Percentiles rank a stretch among this genome's conserved stretches.
These are phyloP conservation scores for Parauchenoglanis punctatus DNA, from an alignment of 2,797 vertebrate species.

Conservation along the genomic window DNA sequence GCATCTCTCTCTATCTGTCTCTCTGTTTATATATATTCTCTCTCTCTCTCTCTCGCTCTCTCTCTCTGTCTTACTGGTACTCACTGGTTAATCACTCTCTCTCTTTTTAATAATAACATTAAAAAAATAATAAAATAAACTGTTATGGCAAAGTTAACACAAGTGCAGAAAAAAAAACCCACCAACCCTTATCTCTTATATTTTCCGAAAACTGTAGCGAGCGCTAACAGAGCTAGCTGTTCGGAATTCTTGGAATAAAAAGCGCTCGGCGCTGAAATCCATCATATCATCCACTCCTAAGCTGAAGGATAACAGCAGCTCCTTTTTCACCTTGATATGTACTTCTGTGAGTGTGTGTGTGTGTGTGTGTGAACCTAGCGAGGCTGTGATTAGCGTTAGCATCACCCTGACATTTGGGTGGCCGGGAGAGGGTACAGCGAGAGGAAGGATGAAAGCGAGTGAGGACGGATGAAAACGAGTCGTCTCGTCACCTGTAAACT, in stretches of 20 bases:
- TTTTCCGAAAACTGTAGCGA: neutral
- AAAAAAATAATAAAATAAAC: neutral
- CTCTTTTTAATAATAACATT: neutral
- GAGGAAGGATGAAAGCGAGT: slow-evolving; percentile 69
- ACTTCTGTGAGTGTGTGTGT: slow-evolving; percentile 5
- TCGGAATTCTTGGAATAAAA: neutral
- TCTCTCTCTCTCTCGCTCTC: neutral
- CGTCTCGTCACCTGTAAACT: slow-evolving; percentile 67
- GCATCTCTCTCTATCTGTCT: neutral
- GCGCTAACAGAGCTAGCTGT: neutral
- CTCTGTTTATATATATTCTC: too few species aligned
- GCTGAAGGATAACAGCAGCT: slow-evolving; percentile 29
- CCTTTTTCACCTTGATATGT: slow-evolving; percentile 26
- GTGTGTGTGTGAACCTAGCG: neutral
- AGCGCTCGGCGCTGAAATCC: neutral
- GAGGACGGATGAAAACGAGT: slow-evolving; percentile 55
- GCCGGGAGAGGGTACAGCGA: slow-evolving; percentile 30
- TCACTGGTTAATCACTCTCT: too few species aligned
- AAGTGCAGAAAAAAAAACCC: neutral
- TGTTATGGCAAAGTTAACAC: neutral
- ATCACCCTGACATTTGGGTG: slow-evolving; percentile 30
- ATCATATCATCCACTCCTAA: neutral
- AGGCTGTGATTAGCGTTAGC: slow-evolving; percentile 33
- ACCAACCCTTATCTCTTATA: neutral
- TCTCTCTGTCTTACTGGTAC: neutral